Base-by-base conservation (phyloP, 2,888 invertebrate genomes). In the Limenitis camilla region DNA sequence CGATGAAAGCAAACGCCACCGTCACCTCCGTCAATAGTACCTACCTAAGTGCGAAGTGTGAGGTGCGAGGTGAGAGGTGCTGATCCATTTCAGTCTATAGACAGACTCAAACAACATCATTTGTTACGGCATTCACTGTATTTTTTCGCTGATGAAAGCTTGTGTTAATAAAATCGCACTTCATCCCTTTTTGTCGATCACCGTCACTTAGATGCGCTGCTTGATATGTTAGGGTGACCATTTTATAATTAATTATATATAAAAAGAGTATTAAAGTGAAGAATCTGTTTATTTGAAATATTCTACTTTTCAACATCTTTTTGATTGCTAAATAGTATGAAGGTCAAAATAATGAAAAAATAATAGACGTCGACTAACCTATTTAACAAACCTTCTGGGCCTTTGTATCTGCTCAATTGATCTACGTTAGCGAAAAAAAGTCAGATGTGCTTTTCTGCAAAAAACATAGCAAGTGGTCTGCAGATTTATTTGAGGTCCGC, bases 121-220 rank as follows among this genome's bases (percentile, higher is more conserved):
- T 86, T 87, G 86, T 87, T 85, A 87, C 68, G 65, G 66, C 75
- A 74, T 74, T 81, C 76, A 79, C 70, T 76, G 78, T 76, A 76
- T 80, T 83, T 79, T 81, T 79, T 76, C 72, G 68, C 74, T 77
- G 78, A 79, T 81, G 81, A 81, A 78, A 82, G 82, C 75, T 69
- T 67, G 74, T 81, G 85, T 84, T 87, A 81, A 85, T 85, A 87
- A 84, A 86, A 85, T 83, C 77, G 83, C 85, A 81, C 81, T 85
- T 80, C 82, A 85, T 84, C 74, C 79, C 69, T 82, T 86, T 87
- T 86, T 83, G 86, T 85, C 79, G 86, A 87, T 87, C 87, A 87
- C 81, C 84, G 83, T 86, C 86, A 86, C 87, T 86, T 87, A 86
- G 75, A 73, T 71, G 74, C 65, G 64, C 62, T 53, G 62, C 62